Percentiles rank a stretch among this genome's conserved stretches.
phyloP scores from a whole-genome alignment of 2,888 invertebrate genomes.

The Metallyticus violacea region DNA sequence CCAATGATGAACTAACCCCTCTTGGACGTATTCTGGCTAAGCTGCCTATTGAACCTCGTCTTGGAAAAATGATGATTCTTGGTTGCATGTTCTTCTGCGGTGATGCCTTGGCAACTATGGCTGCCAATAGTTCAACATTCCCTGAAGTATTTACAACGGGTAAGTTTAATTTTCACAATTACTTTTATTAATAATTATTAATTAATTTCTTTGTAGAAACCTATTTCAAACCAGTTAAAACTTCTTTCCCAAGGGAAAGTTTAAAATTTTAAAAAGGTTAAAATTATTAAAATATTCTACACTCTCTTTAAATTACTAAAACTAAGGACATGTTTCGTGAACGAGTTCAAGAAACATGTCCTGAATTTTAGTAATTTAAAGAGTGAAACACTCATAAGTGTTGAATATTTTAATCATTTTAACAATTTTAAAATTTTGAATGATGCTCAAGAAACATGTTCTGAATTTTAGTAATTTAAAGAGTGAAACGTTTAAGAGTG shows the following conservation, averaged over 20 bases:
- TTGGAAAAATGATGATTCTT: conserved; percentile 96
- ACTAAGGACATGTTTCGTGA: not conserved
- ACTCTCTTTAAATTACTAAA: not conserved
- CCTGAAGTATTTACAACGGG: conserved; percentile 90
- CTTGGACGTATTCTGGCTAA: conserved; percentile 91
- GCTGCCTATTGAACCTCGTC: conserved; percentile 90
- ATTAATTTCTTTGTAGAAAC: not conserved
- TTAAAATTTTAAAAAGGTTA: too few relatives aligned
- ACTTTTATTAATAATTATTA: not conserved
- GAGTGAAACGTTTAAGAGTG: too few relatives aligned
- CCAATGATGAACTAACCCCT: conserved; percentile 84
- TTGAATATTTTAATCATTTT: too few relatives aligned
- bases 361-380: too few relatives aligned
- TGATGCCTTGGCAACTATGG: conserved; percentile 89
- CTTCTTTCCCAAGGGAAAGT: too few relatives aligned
- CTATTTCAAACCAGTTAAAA: too few relatives aligned
- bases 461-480: not conserved
- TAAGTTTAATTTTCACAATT: conserved; percentile 45
- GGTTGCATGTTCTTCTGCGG: conserved; percentile 89
- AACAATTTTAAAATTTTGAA: not conserved
- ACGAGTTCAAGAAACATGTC: not conserved
- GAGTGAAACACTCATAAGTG: too few relatives aligned
- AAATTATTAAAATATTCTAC: not conserved
- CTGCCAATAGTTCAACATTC: conserved; percentile 92
- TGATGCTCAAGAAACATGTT: not conserved